Evolutionary conservation across 2,113 vertebrate genomes (phyloP), one percentile per base, ranked within the genome.

Genomic region (Campylomormyrus numenius): DNA sequence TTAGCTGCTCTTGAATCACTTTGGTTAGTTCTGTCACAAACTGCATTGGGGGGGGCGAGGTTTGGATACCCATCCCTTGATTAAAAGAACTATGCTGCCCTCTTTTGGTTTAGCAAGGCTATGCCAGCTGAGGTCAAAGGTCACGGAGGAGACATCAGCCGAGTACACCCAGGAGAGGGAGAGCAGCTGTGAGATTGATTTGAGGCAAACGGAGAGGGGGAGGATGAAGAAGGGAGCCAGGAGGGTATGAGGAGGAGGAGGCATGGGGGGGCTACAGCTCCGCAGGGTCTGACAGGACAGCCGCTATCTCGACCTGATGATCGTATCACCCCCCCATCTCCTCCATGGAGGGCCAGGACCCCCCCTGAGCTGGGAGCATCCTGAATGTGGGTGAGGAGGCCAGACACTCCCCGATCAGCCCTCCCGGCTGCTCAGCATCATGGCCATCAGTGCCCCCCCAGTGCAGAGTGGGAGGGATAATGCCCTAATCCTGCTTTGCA

Each of bases 401-500:
- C 52, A 56, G 80, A 90, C 91, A 88, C 89, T 90, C 35, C 21
- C 93, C 92, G 91, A 94, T 91, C 92, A 94, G 93, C 94, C 93
- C 83, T 74, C 85, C 45, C 94, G 95, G 94, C 95, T 95, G 94
- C 94, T 94, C 91, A 31, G 92, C 92, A 91, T 91, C 93, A 92
- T 93, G 92, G 92, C 90, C 70, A 52, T 88, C 17, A 85, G 27
- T 89, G 91, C 91, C 90, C 94, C 90, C 94, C 19, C 48, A 2
- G 58, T 70, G 70, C 3, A 27, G 46, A 45, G 8, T 89, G 91
- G 92, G 88, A 89, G 91, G 93, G 93, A 94, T 92, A 93, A 92
- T 91, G 90, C 91, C 92, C 93, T 95, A 97, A 96, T 96, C 95
- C 94, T 94, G 92, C 94, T 96, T 96, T 96, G 94, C 95, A 95